A percentile compares a stretch with the other conserved stretches of the same genome.
phyloP scores from a whole-genome alignment of 2,888 invertebrate genomes.

The Priocnemis perturbator region DNA sequence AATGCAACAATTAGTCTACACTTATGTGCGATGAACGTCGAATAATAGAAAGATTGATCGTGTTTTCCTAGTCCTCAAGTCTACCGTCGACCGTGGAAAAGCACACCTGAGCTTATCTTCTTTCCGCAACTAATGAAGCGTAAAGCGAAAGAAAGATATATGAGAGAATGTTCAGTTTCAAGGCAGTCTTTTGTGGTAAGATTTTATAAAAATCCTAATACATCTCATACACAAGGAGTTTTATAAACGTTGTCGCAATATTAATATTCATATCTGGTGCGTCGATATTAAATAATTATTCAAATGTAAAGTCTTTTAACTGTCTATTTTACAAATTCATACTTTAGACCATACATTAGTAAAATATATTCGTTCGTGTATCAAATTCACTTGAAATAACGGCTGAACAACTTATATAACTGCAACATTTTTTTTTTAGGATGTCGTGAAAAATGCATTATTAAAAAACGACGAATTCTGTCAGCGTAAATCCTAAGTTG shows the following conservation, averaged over 20 bases:
- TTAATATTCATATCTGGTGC: too few relatives aligned
- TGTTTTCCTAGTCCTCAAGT: too few relatives aligned
- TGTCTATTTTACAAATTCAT: slow-evolving; percentile 6
- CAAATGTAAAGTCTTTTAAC: slow-evolving; percentile 31
- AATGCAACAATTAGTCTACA: not conserved
- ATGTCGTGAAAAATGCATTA: too few relatives aligned
- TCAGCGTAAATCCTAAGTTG: too few relatives aligned
- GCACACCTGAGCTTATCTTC: too few relatives aligned
- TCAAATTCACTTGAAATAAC: slow-evolving; percentile 6
- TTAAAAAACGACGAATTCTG: too few relatives aligned
- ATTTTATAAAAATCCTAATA: slow-evolving; percentile 53
- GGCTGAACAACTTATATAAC: too few relatives aligned
- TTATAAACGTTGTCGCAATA: slow-evolving; percentile 28
- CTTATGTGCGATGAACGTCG: too few relatives aligned
- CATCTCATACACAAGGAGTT: slow-evolving; percentile 40
- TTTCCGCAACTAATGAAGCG: not conserved
- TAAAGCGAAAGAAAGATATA: slow-evolving; percentile 2
- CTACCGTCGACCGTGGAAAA: too few relatives aligned
- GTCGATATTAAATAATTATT: slow-evolving; percentile 22
- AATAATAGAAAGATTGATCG: too few relatives aligned
- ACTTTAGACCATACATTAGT: slow-evolving; percentile 26
- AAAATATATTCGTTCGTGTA: slow-evolving; percentile 36
- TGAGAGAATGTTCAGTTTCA: slow-evolving; percentile 12
- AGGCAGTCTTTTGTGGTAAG: slow-evolving; percentile 35
- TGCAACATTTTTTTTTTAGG: too few relatives aligned